Evolutionary conservation across 2,797 vertebrate species (phyloP), one percentile per base, ranked within the genome.

Genomic region (Chelon auratus): DNA sequence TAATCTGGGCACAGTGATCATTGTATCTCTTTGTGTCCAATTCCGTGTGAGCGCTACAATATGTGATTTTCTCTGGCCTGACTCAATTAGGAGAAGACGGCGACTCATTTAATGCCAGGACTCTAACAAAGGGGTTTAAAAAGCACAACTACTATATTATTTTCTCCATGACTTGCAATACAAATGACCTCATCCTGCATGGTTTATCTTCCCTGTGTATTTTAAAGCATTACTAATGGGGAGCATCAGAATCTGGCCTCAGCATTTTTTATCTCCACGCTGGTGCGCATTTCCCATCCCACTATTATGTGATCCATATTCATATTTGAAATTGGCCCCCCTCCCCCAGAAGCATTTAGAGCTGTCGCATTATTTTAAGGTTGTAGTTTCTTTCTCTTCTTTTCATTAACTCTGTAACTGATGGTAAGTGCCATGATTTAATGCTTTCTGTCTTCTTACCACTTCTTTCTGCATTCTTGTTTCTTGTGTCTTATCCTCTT

Each of bases 181-280:
- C 87, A 90, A 92, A 89, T 80, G 70, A 88, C 83, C 87, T 81
- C 78, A 80, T 87, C 75, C 67, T 76, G 80, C 82, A 78, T 86
- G 85, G 79, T 90, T 91, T 89, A 88, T 90, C 77, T 82, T 81
- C 76, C 81, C 82, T 58, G 63, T 88, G 82, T 87, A 87, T 90
- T 91, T 84, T 83, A 83, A 90, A 86, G 78, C 84, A 77, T 82
- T 78, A 67, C 87, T 91, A 90, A 93, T 84, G 77, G 83, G 78
- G 73, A 84, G 72, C 84, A 64, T 83, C 86, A 67, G 78, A 90
- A 86, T 77, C 77, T 61, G 42, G 70, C 72, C 87, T 89, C 86
- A 76, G 77, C 80, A 58, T 72, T 81, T 87, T 81, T 87, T 85
- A 77, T 67, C 70, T 72, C 60, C 68, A 30, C 75, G 33, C 43